These are phyloP conservation scores for Drosophila saltans DNA, from an alignment of 1,140 invertebrate species.

Conservation along the genomic window DNA sequence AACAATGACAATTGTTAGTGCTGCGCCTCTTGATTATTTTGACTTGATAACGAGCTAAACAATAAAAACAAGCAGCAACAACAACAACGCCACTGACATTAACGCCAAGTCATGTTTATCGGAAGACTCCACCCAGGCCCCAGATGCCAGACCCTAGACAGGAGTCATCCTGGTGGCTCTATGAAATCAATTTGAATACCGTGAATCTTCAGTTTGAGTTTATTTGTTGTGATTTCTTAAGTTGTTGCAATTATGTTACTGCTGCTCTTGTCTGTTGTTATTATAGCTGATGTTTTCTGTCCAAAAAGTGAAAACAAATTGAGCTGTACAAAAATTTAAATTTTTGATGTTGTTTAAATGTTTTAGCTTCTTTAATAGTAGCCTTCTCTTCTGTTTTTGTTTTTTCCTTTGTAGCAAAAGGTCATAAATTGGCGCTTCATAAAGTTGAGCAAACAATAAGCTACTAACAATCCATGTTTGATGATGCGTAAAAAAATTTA, in stretches of 20 bases:
- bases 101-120: conserved; percentile 76
- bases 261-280: conserved; percentile 27
- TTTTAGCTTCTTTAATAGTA: conserved; percentile 54
- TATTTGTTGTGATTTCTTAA: conserved; percentile 78
- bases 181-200: conserved; percentile 79
- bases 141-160: conserved; percentile 25
- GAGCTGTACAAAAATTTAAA: conserved; percentile 51
- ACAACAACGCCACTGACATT: conserved; percentile 37
- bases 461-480: conserved; percentile 58
- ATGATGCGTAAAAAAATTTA: conserved; percentile 63
- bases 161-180: conserved; percentile 36
- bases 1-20: conserved; percentile 81
- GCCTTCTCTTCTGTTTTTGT: conserved; percentile 30
- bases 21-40: conserved; percentile 77
- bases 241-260: conserved; percentile 74
- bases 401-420: conserved; percentile 22
- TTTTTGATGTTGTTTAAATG: conserved; percentile 45
- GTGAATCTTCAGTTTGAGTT: conserved; percentile 51
- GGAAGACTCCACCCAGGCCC: conserved; percentile 35
- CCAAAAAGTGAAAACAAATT: conserved; percentile 58
- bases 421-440: conserved; percentile 65
- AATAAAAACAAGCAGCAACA: conserved; percentile 77
- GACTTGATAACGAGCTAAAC: conserved; percentile 83
- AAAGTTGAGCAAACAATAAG: conserved; percentile 57
- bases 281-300: conserved; percentile 30